phyloP scores from a whole-genome alignment of 1,140 invertebrate genomes.

The Campodea augens region DNA sequence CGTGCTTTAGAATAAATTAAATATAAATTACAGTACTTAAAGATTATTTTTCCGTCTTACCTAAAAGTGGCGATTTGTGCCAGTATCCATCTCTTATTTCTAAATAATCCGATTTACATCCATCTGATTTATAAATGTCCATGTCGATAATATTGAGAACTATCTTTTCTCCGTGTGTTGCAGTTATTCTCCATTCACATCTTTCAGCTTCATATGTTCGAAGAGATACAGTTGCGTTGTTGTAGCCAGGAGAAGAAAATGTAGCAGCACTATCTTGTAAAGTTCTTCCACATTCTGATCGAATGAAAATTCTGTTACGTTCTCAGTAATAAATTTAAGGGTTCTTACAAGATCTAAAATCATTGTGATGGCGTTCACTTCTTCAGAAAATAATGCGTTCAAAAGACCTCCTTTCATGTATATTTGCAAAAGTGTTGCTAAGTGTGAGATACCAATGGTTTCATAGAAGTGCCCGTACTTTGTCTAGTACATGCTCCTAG shows the following conservation, averaged over 20 bases:
- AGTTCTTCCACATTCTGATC: slow-evolving; percentile 82
- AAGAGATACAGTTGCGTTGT: slow-evolving; percentile 31
- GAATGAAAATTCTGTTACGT: too few relatives aligned
- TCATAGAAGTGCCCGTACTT: too few relatives aligned
- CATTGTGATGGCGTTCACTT: too few relatives aligned
- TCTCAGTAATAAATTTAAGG: too few relatives aligned
- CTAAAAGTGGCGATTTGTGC: slow-evolving; percentile 60
- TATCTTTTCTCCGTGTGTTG: slow-evolving; percentile 88
- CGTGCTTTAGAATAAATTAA: slow-evolving; percentile 37
- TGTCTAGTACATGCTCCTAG: too few relatives aligned
- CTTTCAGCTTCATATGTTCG: slow-evolving; percentile 34
- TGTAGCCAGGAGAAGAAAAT: slow-evolving; percentile 55
- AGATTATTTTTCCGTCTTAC: slow-evolving; percentile 27
- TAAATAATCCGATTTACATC: slow-evolving; percentile 74
- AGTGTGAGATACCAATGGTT: too few relatives aligned
- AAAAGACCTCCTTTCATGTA: too few relatives aligned
- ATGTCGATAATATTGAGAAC: slow-evolving; percentile 77
- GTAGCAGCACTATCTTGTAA: slow-evolving; percentile 71
- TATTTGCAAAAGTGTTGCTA: too few relatives aligned
- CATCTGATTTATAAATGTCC: slow-evolving; percentile 69
- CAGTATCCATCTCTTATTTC: slow-evolving; percentile 90
- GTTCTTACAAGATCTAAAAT: too few relatives aligned
- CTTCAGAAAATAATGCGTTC: too few relatives aligned
- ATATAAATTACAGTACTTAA: neutral
- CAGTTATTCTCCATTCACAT: slow-evolving; percentile 92